Base-by-base conservation (phyloP, 2,113 vertebrate species). In the Onychostoma macrolepis region DNA sequence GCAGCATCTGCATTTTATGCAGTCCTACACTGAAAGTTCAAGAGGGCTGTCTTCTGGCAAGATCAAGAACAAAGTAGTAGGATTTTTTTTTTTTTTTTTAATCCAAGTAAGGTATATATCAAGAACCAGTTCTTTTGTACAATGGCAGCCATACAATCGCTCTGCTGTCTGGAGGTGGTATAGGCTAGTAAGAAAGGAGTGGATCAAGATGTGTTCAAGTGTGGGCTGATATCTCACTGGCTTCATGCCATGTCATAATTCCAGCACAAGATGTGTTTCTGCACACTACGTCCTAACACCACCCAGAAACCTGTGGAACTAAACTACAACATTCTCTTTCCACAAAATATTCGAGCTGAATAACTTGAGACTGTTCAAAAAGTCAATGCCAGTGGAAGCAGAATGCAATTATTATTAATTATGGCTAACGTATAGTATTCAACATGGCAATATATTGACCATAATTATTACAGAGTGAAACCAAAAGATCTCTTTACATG, bases 211-310 rank as follows among this genome's bases (percentile, higher is more conserved):
- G 83, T 79, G 84, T 56, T 43, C 8, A 83, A 81, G 87, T 69
- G 89, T 81, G 80, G 63, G 71, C 41, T 89, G 76, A 91, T 28
- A 43, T 72, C 72, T 65, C 85, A 83, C 80, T 84, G 76, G 67
- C 63, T 79, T 45, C 53, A 53, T 79, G 86, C 78, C 79, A 88
- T 83, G 79, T 74, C 85, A 90, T 89, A 48, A 85, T 84, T 87
- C 74, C 74, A 78, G 69, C 2, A 17, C 13, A 80, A 85, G 76
- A 71, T 86, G 83, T 15, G 45, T 71, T 61, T 84, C 75, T 83
- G 21, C 30, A 84, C 45, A 53, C 78, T 36, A 41, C 80, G 24
- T 26, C 63, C 13, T 56, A 30, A 53, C 19, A 24, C 85, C 58
- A 45, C 41, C 28, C 74, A 36, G 78, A 41, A 36, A 58, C 53